Evolutionary conservation across 2,888 invertebrate species (phyloP), one percentile per base, ranked within the genome.

Genomic region (Lasioglossum villosulum): DNA sequence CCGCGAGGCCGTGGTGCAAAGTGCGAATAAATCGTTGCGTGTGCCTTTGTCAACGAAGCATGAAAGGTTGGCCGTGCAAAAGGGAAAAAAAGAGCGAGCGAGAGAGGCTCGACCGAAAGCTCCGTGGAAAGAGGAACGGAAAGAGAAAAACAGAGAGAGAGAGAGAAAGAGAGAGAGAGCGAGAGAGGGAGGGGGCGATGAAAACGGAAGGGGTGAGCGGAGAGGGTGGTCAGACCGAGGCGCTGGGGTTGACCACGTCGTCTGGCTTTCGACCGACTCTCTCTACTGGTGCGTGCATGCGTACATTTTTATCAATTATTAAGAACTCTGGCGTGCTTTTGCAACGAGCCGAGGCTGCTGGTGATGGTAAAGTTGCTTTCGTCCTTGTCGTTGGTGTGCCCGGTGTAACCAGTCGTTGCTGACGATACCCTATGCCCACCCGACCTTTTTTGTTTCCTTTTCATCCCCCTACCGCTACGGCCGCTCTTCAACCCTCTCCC

Each of bases 271-370:
- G 82, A 81, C 84, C 82, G 78, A 75, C 78, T 90, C 82, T 76
- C 77, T 74, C 76, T 75, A 63, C 78, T 63, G 75, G 90, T 86
- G 78, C 90, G 91, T 87, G 80, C 83, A 79, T 93, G 92, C 94
- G 94, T 95, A 94, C 95, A 95, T 95, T 95, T 95, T 95, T 95
- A 94, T 95, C 94, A 95, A 95, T 95, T 95, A 95, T 95, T 95
- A 95, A 95, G 94, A 95, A 94, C 93, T 93, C 92, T 86, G 92
- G 88, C 88, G 84, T 82, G 90, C 90, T 82, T 88, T 85, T 85
- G 90, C 82, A 78, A 71, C 66, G 56, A 45, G 56, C 56, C 70
- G 68, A n/a, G 66, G 68, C 68, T 68, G 71, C 63, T 72, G 82
- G 84, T 83, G 87, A 81, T 84, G 78, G 83, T 79, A 73, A 75